Base-by-base conservation (phyloP, 2,888 invertebrate genomes). In the Agrenia bidenticulata region DNA sequence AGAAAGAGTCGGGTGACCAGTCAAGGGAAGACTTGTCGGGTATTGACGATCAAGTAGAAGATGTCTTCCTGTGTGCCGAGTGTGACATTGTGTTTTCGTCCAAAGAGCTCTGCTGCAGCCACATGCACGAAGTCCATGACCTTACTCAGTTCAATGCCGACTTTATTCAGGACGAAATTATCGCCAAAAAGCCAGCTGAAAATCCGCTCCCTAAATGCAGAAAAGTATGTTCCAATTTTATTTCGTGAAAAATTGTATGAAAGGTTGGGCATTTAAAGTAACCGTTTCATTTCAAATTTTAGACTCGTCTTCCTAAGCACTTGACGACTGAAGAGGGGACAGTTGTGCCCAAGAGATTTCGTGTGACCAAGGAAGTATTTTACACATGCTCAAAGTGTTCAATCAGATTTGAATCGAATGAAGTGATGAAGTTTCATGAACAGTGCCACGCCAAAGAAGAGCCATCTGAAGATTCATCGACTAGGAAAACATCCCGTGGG, bases 41-140 rank as follows among this genome's bases (percentile, higher is more conserved):
- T 17, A 17, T 41, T 27, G 67, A 67, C 42, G 63, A 67, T 11
- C 42, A 24, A n/a, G 21, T 58, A 15, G 66, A 63, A 42, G 72
- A 71, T 63, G 69, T 75, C 17, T 73, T 73, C 50, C 55, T 75
- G 9, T 75, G 75, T 55, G 65, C 73, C 11, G 71, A 69, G 51
- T 75, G 75, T 63, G 67, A 71, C 58, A 69, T 75, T 39, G 68
- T 73, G 0, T 73, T 75, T 45, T 63, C 67, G 2, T 68, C 75
- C 2, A 65, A 73, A 54, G 72, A 72, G 62, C 58, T 64, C 19
- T 75, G 73, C 51, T 73, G 68, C 57, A 58, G 63, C 9, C 75
- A 75, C 57, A 73, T 75, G 75, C 60, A 56, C 21, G 54, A 63
- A n/a, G 65, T 71, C 37, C 75, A 75, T 65, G 63, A 67, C 9